These are phyloP conservation scores for Melieria crassipennis DNA, from an alignment of 2,888 invertebrate species.

Conservation along the genomic window DNA sequence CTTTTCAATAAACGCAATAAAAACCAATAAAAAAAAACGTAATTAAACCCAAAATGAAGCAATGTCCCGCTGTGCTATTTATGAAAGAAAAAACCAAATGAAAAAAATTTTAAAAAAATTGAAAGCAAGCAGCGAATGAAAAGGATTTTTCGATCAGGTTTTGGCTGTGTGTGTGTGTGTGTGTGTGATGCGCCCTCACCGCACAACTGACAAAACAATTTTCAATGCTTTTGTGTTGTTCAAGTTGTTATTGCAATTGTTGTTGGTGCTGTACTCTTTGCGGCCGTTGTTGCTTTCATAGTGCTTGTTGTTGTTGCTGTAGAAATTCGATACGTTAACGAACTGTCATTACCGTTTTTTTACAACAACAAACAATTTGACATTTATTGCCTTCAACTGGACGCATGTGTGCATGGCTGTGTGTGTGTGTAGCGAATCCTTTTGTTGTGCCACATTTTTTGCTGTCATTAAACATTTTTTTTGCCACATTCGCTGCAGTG, in stretches of 20 bases:
- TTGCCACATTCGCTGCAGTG: background rate
- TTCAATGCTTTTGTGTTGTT: slow-evolving; percentile 29
- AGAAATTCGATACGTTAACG: slow-evolving; percentile 58
- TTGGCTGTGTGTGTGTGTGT: too few species aligned
- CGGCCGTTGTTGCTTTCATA: too few species aligned
- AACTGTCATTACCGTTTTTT: slow-evolving; percentile 57
- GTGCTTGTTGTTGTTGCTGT: slow-evolving; percentile 23
- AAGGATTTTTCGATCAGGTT: slow-evolving; percentile 4
- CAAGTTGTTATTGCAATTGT: background rate
- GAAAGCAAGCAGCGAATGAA: slow-evolving; percentile 1
- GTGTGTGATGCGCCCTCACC: background rate
- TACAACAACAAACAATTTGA: slow-evolving; percentile 43
- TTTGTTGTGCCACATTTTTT: slow-evolving; percentile 50
- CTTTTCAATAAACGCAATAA: slow-evolving; percentile 7
- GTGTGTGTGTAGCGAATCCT: slow-evolving; percentile 45
- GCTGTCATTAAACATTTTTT: background rate
- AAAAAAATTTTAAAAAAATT: background rate
- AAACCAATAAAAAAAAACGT: slow-evolving; percentile 56
- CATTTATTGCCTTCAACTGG: slow-evolving; percentile 57
- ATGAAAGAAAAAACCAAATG: background rate
- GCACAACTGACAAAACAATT: slow-evolving; percentile 57
- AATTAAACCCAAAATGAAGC: slow-evolving; percentile 60
- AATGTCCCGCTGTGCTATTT: slow-evolving; percentile 55
- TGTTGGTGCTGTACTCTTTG: background rate
- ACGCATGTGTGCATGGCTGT: slow-evolving; percentile 39